These are phyloP conservation scores for Alces alces DNA, from an alignment of 2,113 vertebrate species.

Conservation along the genomic window DNA sequence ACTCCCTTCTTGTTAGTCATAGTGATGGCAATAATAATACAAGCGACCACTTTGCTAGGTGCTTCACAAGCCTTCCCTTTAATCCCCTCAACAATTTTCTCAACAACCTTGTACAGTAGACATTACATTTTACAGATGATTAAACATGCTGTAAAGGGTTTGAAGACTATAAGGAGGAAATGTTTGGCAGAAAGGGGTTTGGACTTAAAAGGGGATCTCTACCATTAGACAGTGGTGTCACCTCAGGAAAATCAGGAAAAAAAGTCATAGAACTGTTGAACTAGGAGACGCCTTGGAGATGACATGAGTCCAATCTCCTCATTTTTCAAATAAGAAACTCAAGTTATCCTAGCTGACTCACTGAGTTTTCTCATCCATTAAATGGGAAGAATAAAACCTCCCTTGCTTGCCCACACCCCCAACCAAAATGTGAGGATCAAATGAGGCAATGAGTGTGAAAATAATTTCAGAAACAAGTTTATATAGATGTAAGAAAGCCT, in stretches of 20 bases:
- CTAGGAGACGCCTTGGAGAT: neutral
- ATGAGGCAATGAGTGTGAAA: neutral
- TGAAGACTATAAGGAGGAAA: neutral
- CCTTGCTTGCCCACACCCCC: too few relatives aligned
- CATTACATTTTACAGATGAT: neutral
- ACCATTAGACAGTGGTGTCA: neutral
- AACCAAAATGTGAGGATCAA: neutral
- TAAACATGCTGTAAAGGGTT: neutral
- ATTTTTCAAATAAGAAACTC: neutral
- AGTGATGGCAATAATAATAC: neutral
- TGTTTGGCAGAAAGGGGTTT: neutral
- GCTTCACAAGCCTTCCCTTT: neutral
- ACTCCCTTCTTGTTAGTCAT: neutral
- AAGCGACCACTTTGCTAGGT: neutral
- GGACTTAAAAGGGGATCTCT: neutral
- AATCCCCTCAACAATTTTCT: neutral
- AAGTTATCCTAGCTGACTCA: neutral
- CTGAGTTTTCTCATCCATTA: neutral
- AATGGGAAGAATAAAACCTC: neutral
- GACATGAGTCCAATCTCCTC: neutral
- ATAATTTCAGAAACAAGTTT: slow-evolving; percentile 39
- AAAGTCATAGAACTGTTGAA: neutral
- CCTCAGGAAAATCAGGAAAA: neutral
- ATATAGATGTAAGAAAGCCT: neutral
- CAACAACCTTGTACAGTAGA: neutral